Evolutionary conservation across 1,140 invertebrate genomes (phyloP).

Genomic region (honey bee (Apis mellifera)): Amel_HAv3.1 CM009945.2:4138501-4139000

Average conservation of each 20-base stretch:
- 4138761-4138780: slow-evolving; percentile 58
- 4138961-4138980: not conserved
- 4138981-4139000: slow-evolving; percentile 8
- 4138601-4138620: not conserved
- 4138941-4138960: slow-evolving; percentile 56
- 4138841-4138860: slow-evolving; percentile 52
- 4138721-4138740: slow-evolving; percentile 9
- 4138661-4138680: not conserved
- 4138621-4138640: not conserved
- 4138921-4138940: slow-evolving; percentile 23
- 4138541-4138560: too few species aligned
- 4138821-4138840: slow-evolving; percentile 27
- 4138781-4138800: slow-evolving; percentile 52
- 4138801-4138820: slow-evolving; percentile 32
- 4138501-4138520: too few species aligned
- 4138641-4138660: not conserved
- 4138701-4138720: slow-evolving; percentile 52
- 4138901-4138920: slow-evolving; percentile 57
- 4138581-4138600: not conserved
- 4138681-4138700: slow-evolving; percentile 17
- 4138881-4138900: slow-evolving; percentile 56
- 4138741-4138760: slow-evolving; percentile 40
- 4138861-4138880: slow-evolving; percentile 33
- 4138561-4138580: too few species aligned
- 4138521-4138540: too few species aligned